Evolutionary conservation across 2,797 vertebrate species (phyloP).

Genomic region (Thamnophis elegans): DNA sequence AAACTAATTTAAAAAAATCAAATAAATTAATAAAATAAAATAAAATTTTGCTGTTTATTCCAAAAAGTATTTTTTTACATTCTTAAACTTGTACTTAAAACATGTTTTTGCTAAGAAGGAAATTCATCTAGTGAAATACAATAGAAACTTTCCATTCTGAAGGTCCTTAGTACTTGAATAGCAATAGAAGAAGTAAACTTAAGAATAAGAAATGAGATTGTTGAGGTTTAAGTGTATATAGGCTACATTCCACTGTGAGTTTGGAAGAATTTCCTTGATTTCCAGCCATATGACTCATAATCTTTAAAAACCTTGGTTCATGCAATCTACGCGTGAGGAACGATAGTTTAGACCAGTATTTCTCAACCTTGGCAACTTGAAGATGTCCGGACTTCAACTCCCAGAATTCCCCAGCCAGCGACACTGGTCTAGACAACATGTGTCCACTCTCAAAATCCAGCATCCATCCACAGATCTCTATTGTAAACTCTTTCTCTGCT

Average conservation of each 20-base stretch:
- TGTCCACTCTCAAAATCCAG: background rate
- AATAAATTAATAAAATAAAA: no score
- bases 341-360: background rate
- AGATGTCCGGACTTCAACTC: no score
- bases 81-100: background rate
- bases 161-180: background rate
- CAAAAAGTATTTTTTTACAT: background rate
- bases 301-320: background rate
- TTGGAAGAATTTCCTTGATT: background rate
- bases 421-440: background rate
- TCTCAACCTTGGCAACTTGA: no score
- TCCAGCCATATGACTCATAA: background rate
- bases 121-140: background rate
- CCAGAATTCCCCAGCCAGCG: no score
- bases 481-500: background rate
- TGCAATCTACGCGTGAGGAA: background rate
- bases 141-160: background rate
- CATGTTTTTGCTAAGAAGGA: background rate
- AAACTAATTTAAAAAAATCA: no score
- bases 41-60: background rate
- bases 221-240: background rate
- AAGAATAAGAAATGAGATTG: background rate
- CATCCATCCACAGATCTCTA: background rate
- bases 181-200: background rate
- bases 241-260: background rate